Conservation (phyloP, 2,888 invertebrate genomes). For the Harpalus rufipes region DNA sequence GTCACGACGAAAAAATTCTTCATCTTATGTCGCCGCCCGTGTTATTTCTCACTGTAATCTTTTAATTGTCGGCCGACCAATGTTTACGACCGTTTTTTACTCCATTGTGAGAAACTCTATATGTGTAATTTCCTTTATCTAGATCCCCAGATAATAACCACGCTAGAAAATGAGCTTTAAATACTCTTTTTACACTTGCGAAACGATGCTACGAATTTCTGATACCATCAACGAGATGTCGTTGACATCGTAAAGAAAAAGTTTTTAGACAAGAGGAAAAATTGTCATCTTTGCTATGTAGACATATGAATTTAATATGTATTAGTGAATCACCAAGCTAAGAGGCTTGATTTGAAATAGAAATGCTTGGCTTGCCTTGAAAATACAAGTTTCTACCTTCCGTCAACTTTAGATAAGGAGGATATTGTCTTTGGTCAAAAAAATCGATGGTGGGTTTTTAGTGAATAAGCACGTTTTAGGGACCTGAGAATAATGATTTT, state of each 20-base stretch:
- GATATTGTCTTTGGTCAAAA: too few relatives aligned
- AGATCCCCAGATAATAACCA: constrained; percentile 47
- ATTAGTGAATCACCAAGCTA: too few relatives aligned
- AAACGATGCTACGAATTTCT: constrained; percentile 13
- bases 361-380: too few relatives aligned
- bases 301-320: too few relatives aligned
- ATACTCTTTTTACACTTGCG: constrained; percentile 51
- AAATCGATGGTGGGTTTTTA: too few relatives aligned
- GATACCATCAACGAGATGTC: constrained; percentile 22
- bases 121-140: constrained; percentile 49
- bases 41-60: constrained; percentile 55
- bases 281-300: too few relatives aligned
- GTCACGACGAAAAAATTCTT: constrained; percentile 53
- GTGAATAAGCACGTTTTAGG: too few relatives aligned
- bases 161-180: constrained; percentile 29
- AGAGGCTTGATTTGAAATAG: too few relatives aligned
- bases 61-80: constrained; percentile 59
- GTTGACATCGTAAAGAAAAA: constrained; percentile 4
- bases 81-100: constrained; percentile 32
- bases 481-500: too few relatives aligned
- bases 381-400: too few relatives aligned
- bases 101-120: constrained; percentile 49
- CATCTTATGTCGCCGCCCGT: constrained; percentile 42
- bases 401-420: too few relatives aligned
- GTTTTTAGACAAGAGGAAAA: background rate